phyloP scores from a whole-genome alignment of 1,140 invertebrate species.

The Meloidogyne exigua region DNA sequence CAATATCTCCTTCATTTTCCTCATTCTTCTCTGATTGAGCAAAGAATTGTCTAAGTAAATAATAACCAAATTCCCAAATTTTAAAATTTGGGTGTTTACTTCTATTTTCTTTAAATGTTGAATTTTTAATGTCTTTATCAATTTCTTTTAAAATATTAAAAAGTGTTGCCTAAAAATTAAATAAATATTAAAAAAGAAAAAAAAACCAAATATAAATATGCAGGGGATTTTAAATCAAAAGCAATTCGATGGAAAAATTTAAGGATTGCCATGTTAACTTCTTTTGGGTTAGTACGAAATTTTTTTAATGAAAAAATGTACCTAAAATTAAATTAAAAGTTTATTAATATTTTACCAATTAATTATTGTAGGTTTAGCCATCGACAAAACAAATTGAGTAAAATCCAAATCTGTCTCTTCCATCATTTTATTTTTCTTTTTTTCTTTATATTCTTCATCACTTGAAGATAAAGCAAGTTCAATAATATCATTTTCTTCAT shows the following conservation, averaged over 20 bases:
- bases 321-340: conserved; percentile 31
- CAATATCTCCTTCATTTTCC: conserved; percentile 25
- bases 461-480: not conserved
- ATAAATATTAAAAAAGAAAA: conserved; percentile 2
- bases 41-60: conserved; percentile 44
- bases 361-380: conserved; percentile 39
- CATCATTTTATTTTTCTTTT: not conserved
- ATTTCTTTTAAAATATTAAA: conserved; percentile 39
- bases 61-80: conserved; percentile 46
- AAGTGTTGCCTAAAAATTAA: conserved; percentile 37
- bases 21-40: conserved; percentile 24
- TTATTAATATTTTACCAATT: conserved; percentile 26
- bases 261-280: conserved; percentile 43
- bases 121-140: conserved; percentile 24
- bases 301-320: conserved; percentile 44
- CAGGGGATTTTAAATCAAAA: conserved; percentile 43
- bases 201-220: conserved; percentile 30
- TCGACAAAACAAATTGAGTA: conserved; percentile 36
- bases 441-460: not conserved
- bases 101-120: conserved; percentile 16
- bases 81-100: conserved; percentile 40
- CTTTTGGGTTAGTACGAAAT: conserved; percentile 29
- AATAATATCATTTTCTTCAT: not conserved
- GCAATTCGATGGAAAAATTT: conserved; percentile 49
- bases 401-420: conserved; percentile 37